phyloP scores from a whole-genome alignment of 2,888 invertebrate genomes.

The Hirtodrosophila trivittata region DNA sequence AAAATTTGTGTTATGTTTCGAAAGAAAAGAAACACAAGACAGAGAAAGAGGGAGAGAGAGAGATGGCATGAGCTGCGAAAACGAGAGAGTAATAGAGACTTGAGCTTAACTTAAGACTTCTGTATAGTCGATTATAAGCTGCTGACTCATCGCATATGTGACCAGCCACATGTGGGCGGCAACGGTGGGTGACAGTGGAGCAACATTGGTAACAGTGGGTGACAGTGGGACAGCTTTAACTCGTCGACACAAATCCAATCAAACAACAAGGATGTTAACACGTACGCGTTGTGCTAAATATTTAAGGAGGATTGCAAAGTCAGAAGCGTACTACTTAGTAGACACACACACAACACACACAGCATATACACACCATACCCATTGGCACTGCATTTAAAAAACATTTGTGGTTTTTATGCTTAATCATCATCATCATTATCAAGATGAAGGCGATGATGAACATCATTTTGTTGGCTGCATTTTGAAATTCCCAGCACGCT shows the following conservation, averaged over 20 bases:
- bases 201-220: slow-evolving; percentile 26
- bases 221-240: slow-evolving; percentile 38
- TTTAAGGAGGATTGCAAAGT: slow-evolving; percentile 55
- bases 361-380: slow-evolving; percentile 17
- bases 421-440: slow-evolving; percentile 71
- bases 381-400: slow-evolving; percentile 80
- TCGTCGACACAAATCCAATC: slow-evolving; percentile 49
- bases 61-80: neutral
- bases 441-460: no score
- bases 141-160: slow-evolving; percentile 56
- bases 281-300: slow-evolving; percentile 66
- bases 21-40: neutral
- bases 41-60: neutral
- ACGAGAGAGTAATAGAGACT: slow-evolving; percentile 4
- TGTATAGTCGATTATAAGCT: slow-evolving; percentile 48
- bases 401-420: slow-evolving; percentile 81
- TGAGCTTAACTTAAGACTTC: slow-evolving; percentile 45
- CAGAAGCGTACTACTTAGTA: slow-evolving; percentile 47
- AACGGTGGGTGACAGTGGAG: slow-evolving; percentile 15
- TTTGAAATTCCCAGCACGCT: slow-evolving; percentile 75
- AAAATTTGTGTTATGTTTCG: neutral
- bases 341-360: slow-evolving; percentile 6
- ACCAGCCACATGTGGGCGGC: slow-evolving; percentile 1
- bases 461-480: slow-evolving; percentile 29
- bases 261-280: slow-evolving; percentile 58